Percentiles rank a stretch among this genome's conserved stretches.
Evolutionary conservation across 2,113 vertebrate species (phyloP).

Genomic region (Athene noctua): DNA sequence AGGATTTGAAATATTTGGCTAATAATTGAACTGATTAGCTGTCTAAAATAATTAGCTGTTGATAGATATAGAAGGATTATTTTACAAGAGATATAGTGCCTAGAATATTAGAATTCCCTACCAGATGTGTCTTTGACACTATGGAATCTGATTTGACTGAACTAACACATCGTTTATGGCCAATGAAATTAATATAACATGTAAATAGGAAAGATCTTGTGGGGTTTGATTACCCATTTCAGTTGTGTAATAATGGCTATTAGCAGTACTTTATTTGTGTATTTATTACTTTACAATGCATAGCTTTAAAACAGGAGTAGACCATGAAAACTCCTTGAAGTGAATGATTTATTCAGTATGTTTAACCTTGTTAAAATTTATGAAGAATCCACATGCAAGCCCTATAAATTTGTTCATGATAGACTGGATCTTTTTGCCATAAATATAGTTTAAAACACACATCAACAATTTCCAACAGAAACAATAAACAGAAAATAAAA

Average conservation of each 20-base stretch:
- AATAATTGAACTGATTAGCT: constrained; percentile 45
- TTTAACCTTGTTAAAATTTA: background rate
- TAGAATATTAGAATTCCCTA: constrained; percentile 20
- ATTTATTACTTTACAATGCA: background rate
- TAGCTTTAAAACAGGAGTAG: background rate
- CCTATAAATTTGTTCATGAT: background rate
- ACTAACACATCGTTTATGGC: background rate
- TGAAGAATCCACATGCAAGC: background rate
- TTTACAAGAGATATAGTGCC: background rate
- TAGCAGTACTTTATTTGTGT: background rate
- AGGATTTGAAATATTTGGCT: constrained; percentile 33
- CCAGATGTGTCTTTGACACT: background rate
- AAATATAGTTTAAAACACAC: background rate
- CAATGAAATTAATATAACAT: background rate
- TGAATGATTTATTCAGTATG: background rate
- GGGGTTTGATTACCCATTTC: background rate
- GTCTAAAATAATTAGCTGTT: constrained; percentile 42
- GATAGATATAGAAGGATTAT: background rate
- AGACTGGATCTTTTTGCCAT: background rate
- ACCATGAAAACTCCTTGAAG: background rate
- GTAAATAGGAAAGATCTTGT: background rate
- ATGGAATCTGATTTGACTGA: background rate
- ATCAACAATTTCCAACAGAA: background rate
- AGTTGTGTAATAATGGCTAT: background rate
- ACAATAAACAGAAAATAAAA: background rate